Evolutionary conservation across 2,113 vertebrate species (phyloP), one percentile per base, ranked within the genome.

Genomic region (Myotis brandtii): DNA sequence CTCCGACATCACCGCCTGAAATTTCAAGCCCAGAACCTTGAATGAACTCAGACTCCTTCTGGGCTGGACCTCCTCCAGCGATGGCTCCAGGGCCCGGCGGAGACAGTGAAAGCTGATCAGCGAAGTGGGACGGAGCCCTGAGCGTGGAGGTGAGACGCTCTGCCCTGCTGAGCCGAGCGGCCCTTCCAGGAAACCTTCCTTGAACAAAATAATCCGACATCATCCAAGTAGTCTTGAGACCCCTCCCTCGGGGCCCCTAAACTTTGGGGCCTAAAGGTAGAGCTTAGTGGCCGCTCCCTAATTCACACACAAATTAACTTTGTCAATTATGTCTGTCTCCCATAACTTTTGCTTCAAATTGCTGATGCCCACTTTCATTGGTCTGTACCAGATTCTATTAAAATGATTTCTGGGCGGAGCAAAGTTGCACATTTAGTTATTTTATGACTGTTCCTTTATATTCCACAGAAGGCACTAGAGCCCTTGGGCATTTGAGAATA

Each of bases 91-190:
- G 34, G 21, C 52, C 48, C 6, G 3, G 54, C 10, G 3, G 12
- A 11, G 8, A 21, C 14, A 0, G 8, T 4, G 50, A n/a, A 66
- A 64, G 50, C 54, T 7, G 62, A 34, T 25, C 18, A 13, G 25
- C 1, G 0, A 3, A 4, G 16, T 11, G 5, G 72, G 37, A 6
- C 0, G 6, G 48, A 20, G 79, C 46, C 25, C 40, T 14, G n/a
- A 32, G 21, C 20, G 0, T 18, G 7, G 4, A 34, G 21, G n/a
- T 5, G 12, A 37, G 59, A 88, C 0, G 0, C 27, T 40, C 77
- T 5, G 62, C 34, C 46, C 77, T 10, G n/a, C 70, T 70, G 76
- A 32, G 25, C 37, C 12, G 20, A 16, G 56, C 48, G 5, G 50
- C 21, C 86, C 46, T 90, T 66, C 91, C 46, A 86, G 37, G 54